phyloP scores from a whole-genome alignment of 2,113 vertebrate species.

The Rhegmatorhina hoffmannsi region DNA sequence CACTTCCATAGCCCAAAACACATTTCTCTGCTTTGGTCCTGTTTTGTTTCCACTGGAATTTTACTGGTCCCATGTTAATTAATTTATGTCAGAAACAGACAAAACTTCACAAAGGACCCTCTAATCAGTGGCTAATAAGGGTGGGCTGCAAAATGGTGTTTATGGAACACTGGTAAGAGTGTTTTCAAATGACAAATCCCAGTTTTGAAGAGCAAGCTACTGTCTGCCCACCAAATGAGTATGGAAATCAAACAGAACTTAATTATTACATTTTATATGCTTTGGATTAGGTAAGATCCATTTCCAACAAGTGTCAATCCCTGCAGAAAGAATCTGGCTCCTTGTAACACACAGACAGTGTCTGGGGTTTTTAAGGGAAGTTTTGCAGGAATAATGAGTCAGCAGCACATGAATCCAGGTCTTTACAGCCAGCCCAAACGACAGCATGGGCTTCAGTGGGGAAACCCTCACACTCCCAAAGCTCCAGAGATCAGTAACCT shows the following conservation, averaged over 20 bases:
- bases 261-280: not conserved
- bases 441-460: fast-evolving
- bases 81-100: constrained; percentile 35
- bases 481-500: not conserved
- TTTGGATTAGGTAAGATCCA: not conserved
- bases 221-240: not conserved
- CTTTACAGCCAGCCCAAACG: not conserved
- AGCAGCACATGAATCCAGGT: not conserved
- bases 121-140: constrained; percentile 47
- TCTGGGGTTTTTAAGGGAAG: not conserved
- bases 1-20: not conserved
- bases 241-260: not conserved
- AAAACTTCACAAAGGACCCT: constrained; percentile 42
- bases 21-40: not conserved
- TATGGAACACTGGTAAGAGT: not conserved
- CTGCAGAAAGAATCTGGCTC: not conserved
- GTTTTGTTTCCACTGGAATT: constrained; percentile 32
- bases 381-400: not conserved
- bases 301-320: not conserved
- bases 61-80: constrained; percentile 4
- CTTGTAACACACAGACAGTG: fast-evolving
- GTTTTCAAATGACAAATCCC: constrained; percentile 19
- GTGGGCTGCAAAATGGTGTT: not conserved
- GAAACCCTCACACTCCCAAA: not conserved
- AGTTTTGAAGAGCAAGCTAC: not conserved